Conservation (phyloP, 2,888 invertebrate species). For the Ormyrus nitidulus region DNA sequence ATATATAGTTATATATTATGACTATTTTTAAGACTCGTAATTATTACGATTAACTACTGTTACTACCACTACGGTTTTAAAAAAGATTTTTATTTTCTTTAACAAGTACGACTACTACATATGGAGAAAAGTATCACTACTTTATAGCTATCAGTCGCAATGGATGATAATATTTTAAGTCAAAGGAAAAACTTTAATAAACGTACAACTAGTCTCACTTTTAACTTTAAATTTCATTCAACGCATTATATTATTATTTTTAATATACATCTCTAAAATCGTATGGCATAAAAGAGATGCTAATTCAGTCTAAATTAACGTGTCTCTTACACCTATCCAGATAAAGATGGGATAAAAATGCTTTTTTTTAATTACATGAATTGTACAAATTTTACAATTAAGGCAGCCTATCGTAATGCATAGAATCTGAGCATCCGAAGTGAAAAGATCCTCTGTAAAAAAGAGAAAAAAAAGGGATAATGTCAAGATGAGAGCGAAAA, state of each 20-base stretch:
- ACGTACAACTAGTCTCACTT: slow-evolving; percentile 30
- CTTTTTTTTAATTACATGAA: slow-evolving; percentile 6
- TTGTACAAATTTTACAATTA: slow-evolving; percentile 21
- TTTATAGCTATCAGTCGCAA: slow-evolving; percentile 48
- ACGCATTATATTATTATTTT: neutral
- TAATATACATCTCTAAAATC: neutral
- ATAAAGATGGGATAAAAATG: neutral
- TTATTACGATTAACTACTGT: slow-evolving; percentile 10
- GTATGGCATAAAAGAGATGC: too few relatives aligned
- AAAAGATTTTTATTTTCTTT: slow-evolving; percentile 19
- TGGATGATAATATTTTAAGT: slow-evolving; percentile 34
- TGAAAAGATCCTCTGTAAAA: neutral
- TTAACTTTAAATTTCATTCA: neutral
- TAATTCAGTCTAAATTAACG: too few relatives aligned
- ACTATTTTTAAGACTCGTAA: neutral
- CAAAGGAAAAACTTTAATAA: slow-evolving; percentile 26
- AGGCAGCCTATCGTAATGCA: too few relatives aligned
- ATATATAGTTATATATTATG: neutral
- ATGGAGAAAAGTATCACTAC: slow-evolving; percentile 25
- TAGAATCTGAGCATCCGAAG: too few relatives aligned
- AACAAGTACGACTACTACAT: slow-evolving; percentile 30
- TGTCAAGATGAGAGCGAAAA: neutral
- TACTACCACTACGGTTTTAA: slow-evolving; percentile 23
- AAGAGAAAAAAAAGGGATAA: neutral
- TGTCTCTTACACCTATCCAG: neutral